Evolutionary conservation across 2,113 vertebrate genomes (phyloP).

Genomic region (Myotis yumanensis): DNA sequence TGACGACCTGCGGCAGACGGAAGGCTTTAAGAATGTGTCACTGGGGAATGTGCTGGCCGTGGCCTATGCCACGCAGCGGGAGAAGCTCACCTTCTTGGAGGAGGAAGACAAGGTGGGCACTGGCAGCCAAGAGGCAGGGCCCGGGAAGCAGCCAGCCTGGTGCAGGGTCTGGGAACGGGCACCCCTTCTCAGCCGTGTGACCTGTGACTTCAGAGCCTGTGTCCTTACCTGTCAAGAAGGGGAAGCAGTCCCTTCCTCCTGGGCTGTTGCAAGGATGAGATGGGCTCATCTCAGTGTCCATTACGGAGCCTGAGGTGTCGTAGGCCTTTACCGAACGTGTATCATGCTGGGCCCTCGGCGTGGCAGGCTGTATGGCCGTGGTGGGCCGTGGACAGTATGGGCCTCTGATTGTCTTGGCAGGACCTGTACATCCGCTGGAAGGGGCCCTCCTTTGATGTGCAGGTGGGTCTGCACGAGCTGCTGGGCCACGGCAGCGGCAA

Average conservation of each 20-base stretch:
- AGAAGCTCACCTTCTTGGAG: conserved; percentile 92
- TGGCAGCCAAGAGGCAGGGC: accelerated
- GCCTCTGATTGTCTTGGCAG: conserved; percentile 75
- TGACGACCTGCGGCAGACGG: conserved; percentile 92
- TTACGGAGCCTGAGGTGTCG: background rate
- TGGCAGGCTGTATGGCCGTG: accelerated
- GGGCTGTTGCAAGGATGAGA: background rate
- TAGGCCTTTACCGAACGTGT: background rate
- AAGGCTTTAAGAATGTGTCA: conserved; percentile 95
- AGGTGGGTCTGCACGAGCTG: conserved; percentile 94
- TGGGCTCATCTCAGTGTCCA: accelerated
- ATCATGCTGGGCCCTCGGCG: background rate
- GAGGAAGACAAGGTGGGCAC: conserved; percentile 90
- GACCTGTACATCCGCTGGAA: conserved; percentile 93
- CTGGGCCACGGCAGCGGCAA: conserved; percentile 94
- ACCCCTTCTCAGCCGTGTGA: accelerated
- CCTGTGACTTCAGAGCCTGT: background rate
- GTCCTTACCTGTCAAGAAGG: background rate
- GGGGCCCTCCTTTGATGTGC: conserved; percentile 92
- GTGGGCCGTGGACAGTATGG: background rate
- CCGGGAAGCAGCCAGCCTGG: background rate
- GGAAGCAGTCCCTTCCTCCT: background rate
- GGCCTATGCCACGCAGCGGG: conserved; percentile 88
- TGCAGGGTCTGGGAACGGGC: no score
- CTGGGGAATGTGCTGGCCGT: conserved; percentile 93